These are phyloP conservation scores for Pangasianodon gigas DNA, from an alignment of 2,113 vertebrate species.

Conservation along the genomic window DNA sequence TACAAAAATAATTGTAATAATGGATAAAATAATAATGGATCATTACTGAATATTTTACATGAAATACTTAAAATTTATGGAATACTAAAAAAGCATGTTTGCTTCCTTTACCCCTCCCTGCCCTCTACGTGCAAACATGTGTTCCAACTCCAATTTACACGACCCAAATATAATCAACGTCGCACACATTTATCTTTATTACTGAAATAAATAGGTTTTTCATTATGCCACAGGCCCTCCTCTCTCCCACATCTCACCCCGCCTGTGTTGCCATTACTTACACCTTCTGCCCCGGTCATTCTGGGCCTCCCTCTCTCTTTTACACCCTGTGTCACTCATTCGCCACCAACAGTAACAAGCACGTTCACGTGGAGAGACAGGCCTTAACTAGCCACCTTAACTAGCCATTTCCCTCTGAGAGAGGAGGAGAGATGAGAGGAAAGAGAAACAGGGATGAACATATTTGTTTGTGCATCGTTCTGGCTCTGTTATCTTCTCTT, in stretches of 20 bases:
- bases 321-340: constrained; percentile 78
- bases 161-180: constrained; percentile 54
- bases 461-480: constrained; percentile 78
- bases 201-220: constrained; percentile 57
- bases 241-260: constrained; percentile 27
- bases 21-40: too few relatives aligned
- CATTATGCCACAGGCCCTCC: constrained; percentile 53
- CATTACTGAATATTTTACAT: constrained; percentile 5
- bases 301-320: constrained; percentile 43
- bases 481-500: constrained; percentile 81
- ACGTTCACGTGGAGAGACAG: constrained; percentile 75
- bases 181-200: constrained; percentile 59
- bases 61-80: background rate
- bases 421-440: constrained; percentile 64
- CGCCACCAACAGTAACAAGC: constrained; percentile 77
- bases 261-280: constrained; percentile 54
- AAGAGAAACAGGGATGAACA: constrained; percentile 58
- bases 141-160: constrained; percentile 54
- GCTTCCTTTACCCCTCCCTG: constrained; percentile 37
- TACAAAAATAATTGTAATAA: background rate
- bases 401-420: constrained; percentile 78
- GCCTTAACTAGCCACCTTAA: constrained; percentile 79
- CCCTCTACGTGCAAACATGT: constrained; percentile 39
- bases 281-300: constrained; percentile 47
- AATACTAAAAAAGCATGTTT: background rate